Conservation (phyloP, 92 coral and sea anemone species). For the Umimayanthus chanpuru region DNA sequence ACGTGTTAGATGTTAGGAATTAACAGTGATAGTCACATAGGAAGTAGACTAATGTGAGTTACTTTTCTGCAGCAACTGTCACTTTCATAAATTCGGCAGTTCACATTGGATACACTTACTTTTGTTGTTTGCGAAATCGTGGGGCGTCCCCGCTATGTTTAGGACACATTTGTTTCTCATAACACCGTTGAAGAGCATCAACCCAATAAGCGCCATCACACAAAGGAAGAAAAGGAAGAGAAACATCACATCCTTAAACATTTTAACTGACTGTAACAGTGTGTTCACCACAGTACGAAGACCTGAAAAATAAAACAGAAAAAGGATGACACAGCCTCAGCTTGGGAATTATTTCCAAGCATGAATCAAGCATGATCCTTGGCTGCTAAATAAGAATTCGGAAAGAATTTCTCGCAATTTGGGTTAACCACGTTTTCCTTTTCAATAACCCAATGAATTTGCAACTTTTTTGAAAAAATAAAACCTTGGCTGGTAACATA, state of each 20-base stretch:
- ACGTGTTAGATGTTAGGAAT: too few relatives aligned
- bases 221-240: slow-evolving; percentile 5
- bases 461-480: too few relatives aligned
- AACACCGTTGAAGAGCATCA: neutral
- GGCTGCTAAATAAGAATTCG: too few relatives aligned
- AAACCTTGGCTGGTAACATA: too few relatives aligned
- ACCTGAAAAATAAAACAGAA: neutral
- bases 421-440: too few relatives aligned
- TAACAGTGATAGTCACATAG: too few relatives aligned
- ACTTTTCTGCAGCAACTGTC: neutral
- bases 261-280: slow-evolving; percentile 11
- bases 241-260: slow-evolving; percentile 19
- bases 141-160: neutral
- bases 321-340: neutral
- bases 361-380: too few relatives aligned
- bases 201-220: neutral
- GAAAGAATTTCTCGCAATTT: too few relatives aligned
- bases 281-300: slow-evolving; percentile 20
- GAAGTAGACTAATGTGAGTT: neutral
- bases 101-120: neutral
- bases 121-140: neutral
- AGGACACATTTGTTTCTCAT: slow-evolving; percentile 4
- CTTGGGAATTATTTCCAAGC: neutral
- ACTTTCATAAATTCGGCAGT: neutral
- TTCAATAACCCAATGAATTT: too few relatives aligned